phyloP scores from a whole-genome alignment of 2,888 invertebrate species.

The Eupsilia transversa region DNA sequence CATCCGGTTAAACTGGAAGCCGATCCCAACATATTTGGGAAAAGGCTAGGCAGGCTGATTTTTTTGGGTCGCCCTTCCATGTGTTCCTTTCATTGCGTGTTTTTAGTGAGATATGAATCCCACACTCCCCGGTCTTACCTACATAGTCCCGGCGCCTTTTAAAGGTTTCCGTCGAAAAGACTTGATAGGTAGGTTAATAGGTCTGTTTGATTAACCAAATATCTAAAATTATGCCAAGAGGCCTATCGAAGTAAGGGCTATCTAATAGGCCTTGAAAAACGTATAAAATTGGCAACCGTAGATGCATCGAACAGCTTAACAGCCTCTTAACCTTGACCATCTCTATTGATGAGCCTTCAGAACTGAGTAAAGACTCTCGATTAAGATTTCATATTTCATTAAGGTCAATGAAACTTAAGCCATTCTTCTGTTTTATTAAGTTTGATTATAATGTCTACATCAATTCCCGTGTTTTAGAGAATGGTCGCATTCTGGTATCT shows the following conservation, averaged over 20 bases:
- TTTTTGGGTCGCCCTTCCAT: too few relatives aligned
- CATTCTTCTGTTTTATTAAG: neutral
- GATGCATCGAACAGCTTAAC: neutral
- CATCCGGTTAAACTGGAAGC: too few relatives aligned
- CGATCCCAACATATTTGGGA: too few relatives aligned
- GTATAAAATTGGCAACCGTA: constrained; percentile 9
- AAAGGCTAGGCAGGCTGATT: too few relatives aligned
- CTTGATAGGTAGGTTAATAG: too few relatives aligned
- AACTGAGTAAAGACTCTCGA: neutral
- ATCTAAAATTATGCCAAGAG: neutral
- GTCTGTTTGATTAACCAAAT: neutral
- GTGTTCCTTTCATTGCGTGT: too few relatives aligned
- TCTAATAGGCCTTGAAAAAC: neutral
- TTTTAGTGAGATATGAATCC: too few relatives aligned
- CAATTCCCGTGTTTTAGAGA: too few relatives aligned
- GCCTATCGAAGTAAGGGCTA: neutral
- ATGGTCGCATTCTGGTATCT: too few relatives aligned
- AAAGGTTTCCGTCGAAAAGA: too few relatives aligned
- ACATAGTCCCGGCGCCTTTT: too few relatives aligned
- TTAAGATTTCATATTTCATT: neutral
- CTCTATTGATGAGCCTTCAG: constrained; percentile 20
- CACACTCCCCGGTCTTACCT: too few relatives aligned
- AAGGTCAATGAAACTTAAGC: neutral
- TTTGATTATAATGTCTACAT: neutral
- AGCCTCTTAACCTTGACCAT: constrained; percentile 11